A percentile compares a stretch with the other conserved stretches of the same genome.
These are phyloP conservation scores for Porites evermanni DNA, from an alignment of 92 coral and sea anemone genomes.

Conservation along the genomic window DNA sequence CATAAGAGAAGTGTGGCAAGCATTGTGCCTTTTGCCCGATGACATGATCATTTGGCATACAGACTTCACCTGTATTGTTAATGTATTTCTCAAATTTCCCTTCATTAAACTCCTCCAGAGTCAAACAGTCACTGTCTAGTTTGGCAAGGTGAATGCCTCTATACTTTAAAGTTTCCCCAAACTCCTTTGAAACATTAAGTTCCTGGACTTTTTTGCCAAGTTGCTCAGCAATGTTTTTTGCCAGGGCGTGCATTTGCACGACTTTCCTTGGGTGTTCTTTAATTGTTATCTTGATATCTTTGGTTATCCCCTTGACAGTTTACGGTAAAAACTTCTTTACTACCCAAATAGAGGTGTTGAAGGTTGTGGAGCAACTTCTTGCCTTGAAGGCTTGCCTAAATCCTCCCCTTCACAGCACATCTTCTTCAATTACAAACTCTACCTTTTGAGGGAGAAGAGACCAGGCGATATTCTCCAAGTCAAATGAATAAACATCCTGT, in stretches of 20 bases:
- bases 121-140: conserved; percentile 49
- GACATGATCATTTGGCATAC: conserved; percentile 40
- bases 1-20: conserved; percentile 46
- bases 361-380: conserved; percentile 29
- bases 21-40: conserved; percentile 70
- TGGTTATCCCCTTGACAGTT: conserved; percentile 12
- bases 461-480: conserved; percentile 32
- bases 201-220: conserved; percentile 37
- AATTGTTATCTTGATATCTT: conserved; percentile 31
- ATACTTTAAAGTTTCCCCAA: conserved; percentile 42
- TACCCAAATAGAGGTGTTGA: conserved; percentile 19
- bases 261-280: conserved; percentile 49
- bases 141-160: conserved; percentile 44
- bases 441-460: conserved; percentile 30
- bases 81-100: conserved; percentile 60
- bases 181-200: conserved; percentile 47
- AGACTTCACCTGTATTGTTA: conserved; percentile 55
- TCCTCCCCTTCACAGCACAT: conserved; percentile 46
- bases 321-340: conserved; percentile 22
- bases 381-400: conserved; percentile 39
- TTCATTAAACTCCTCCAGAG: conserved; percentile 59
- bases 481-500: conserved; percentile 28
- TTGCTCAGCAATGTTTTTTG: conserved; percentile 57
- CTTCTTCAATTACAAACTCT: conserved; percentile 31
- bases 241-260: conserved; percentile 59